These are phyloP conservation scores for Coleophora flavipennella DNA, from an alignment of 2,888 invertebrate genomes.

Conservation along the genomic window DNA sequence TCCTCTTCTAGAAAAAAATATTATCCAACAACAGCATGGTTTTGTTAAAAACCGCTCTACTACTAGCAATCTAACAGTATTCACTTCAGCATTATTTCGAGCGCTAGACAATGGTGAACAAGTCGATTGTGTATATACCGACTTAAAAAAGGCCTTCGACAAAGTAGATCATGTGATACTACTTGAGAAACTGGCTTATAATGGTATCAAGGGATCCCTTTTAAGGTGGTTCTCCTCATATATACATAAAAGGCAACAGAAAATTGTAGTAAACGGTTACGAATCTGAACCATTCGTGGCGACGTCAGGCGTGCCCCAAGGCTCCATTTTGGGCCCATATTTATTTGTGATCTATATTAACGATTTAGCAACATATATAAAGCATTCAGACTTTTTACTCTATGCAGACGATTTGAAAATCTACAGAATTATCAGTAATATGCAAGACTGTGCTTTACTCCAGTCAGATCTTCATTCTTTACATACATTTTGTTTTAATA, in stretches of 20 bases:
- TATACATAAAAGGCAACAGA: not conserved
- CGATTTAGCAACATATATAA: not conserved
- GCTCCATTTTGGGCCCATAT: constrained; percentile 1
- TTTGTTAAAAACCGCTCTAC: not conserved
- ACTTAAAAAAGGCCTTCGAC: not conserved
- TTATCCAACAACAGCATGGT: not conserved
- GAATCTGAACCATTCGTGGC: not conserved
- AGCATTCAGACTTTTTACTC: not conserved
- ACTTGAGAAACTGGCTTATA: too few species aligned
- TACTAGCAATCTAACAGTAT: not conserved
- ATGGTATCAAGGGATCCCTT: not conserved
- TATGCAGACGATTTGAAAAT: constrained; percentile 4
- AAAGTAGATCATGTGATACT: too few species aligned
- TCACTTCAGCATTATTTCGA: not conserved
- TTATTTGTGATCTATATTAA: constrained; percentile 1
- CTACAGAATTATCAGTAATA: not conserved
- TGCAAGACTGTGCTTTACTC: not conserved
- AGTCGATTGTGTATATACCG: not conserved
- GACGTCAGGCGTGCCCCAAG: constrained; percentile 1
- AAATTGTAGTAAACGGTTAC: not conserved
- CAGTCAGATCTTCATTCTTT: not conserved
- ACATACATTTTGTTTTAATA: not conserved
- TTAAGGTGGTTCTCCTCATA: constrained; percentile 1
- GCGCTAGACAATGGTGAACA: not conserved
- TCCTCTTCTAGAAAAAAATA: not conserved